Evolutionary conservation across 2,797 vertebrate genomes (phyloP).

Genomic region (Microhierax caerulescens): DNA sequence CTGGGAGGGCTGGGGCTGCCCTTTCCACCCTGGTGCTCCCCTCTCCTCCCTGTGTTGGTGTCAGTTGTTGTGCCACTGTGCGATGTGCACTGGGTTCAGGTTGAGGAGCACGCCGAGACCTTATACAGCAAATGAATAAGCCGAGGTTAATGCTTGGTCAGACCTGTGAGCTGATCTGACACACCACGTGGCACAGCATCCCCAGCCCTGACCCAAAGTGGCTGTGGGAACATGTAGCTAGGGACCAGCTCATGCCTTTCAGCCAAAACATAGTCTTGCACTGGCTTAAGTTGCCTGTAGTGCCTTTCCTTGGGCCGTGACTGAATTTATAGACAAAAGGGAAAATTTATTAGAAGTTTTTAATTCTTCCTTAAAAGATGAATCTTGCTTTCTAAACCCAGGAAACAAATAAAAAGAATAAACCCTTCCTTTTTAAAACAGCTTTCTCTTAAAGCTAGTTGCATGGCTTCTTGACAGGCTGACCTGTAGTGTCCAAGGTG

Average conservation of each 20-base stretch:
- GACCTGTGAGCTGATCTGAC: not conserved
- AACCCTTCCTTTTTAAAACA: not conserved
- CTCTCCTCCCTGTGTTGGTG: not conserved
- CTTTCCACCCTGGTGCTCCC: not conserved
- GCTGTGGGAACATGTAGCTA: not conserved
- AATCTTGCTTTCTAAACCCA: not conserved
- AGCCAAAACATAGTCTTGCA: not conserved
- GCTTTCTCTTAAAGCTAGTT: not conserved
- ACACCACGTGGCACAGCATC: not conserved
- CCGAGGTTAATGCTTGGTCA: not conserved
- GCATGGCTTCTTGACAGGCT: not conserved
- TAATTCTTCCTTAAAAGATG: not conserved
- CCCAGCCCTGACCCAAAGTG: not conserved
- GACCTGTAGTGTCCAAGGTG: not conserved
- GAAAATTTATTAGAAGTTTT: not conserved
- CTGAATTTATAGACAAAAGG: not conserved
- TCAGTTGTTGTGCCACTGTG: not conserved
- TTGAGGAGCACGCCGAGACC: not conserved
- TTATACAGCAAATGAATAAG: too few relatives aligned
- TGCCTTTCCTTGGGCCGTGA: not conserved
- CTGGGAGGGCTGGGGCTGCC: not conserved
- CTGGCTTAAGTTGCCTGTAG: not conserved
- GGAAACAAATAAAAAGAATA: not conserved
- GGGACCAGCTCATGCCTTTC: not conserved
- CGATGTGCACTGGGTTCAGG: accelerated